Base-by-base conservation (phyloP, 1,140 invertebrate species). In the Hyles vespertilio region DNA sequence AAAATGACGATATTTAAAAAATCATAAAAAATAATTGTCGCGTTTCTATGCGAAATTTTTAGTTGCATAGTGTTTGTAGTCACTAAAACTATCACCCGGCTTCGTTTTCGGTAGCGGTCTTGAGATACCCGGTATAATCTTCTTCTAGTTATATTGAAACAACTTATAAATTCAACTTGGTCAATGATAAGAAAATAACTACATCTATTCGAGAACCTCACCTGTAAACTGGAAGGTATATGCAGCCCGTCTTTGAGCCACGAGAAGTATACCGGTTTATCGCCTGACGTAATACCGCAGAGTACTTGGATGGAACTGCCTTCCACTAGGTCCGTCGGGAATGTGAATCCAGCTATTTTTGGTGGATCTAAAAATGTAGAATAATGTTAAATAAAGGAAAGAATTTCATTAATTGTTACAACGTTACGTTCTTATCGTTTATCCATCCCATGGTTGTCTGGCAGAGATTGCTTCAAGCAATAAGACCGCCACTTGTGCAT, bases 231-330 rank as follows among this genome's bases (percentile, higher is more conserved):
- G 32, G 92, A 89, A 3, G 92, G 91, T 51, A 96, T 90, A 10
- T 93, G 91, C 56, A 91, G 90, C 3, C 94, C 94, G 78, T 97
- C 95, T 77, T 97, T 97, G 32, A 95, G 91, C 96, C 97, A 98
- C 2, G 92, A 92, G 69, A 98, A 96, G 74, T 94, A 93, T 46
- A 98, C 94, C 10, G 96, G 96, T 65, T 96, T 93, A 89, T 98
- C 96, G n/a, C 97, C 97, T 51, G 95, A 96, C 54, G 94, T 96
- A 49, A 98, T 95, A 46, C 94, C 95, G 85, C 97, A 98, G 5
- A 96, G 93, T n/a, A 97, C 93, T 82, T 96, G 95, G 7, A 96
- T 94, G 32, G 96, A 91, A 74, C 96, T 96, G 8, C 96, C 96
- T 90, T 97, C 95, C 76, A 95, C 93, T 10, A 96, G 87, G 71